Evolutionary conservation across 2,797 vertebrate species (phyloP).

Genomic region (Cacajao melanocephalus): DNA sequence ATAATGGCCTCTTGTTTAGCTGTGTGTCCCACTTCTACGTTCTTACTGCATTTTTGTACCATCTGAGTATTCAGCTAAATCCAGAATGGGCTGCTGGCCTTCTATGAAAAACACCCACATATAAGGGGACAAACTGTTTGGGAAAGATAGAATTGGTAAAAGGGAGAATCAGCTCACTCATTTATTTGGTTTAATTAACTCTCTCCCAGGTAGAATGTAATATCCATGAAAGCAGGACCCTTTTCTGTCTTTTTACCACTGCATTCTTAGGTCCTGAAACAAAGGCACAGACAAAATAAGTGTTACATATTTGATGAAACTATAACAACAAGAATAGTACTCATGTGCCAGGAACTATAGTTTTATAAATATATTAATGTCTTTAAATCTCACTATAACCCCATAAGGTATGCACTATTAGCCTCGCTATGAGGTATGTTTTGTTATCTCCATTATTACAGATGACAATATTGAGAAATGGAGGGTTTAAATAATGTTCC

Average conservation of each 20-base stretch:
- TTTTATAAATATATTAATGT: background rate
- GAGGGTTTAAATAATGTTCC: background rate
- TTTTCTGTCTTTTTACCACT: background rate
- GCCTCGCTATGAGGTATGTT: background rate
- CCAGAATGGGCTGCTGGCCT: background rate
- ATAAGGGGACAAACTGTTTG: background rate
- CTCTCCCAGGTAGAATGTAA: background rate
- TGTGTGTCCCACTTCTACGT: background rate
- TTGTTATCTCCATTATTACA: background rate
- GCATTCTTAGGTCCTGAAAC: background rate
- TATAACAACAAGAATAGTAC: background rate
- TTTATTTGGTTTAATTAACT: background rate
- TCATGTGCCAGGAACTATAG: background rate
- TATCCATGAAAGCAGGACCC: background rate
- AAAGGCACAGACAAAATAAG: background rate
- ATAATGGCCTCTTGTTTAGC: background rate
- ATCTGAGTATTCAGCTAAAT: background rate
- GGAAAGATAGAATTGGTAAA: background rate
- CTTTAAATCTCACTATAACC: background rate
- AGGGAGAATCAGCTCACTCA: background rate
- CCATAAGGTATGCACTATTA: background rate
- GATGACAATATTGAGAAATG: background rate
- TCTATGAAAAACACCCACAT: background rate
- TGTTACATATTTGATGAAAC: background rate
- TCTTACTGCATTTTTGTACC: background rate